Evolutionary conservation across 2,797 vertebrate genomes (phyloP).

Genomic region (Amblyraja radiata): DNA sequence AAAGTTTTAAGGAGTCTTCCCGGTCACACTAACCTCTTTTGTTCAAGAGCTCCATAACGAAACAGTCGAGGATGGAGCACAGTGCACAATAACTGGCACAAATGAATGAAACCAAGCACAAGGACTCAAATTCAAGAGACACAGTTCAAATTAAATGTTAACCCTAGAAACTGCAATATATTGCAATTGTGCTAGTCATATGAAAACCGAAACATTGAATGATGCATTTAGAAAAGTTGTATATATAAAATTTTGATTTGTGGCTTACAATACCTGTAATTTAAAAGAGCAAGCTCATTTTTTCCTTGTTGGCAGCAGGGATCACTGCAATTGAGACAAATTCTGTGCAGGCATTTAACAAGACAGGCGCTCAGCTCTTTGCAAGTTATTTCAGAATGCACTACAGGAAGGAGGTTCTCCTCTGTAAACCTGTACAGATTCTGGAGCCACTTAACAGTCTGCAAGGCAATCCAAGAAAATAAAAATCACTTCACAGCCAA

Average conservation of each 20-base stretch:
- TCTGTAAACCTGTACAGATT: slow-evolving; percentile 27
- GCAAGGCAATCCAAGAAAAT: neutral
- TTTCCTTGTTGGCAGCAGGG: neutral
- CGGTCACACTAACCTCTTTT: neutral
- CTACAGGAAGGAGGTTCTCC: neutral
- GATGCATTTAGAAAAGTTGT: no score
- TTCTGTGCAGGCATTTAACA: slow-evolving; percentile 3
- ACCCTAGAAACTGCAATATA: neutral
- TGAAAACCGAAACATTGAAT: neutral
- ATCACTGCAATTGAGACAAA: slow-evolving; percentile 12
- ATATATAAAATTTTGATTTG: neutral
- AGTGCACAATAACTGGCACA: neutral
- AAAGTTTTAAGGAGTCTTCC: neutral
- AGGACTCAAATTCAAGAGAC: neutral
- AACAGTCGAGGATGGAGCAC: neutral
- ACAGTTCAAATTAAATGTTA: neutral
- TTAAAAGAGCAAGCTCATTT: slow-evolving; percentile 16
- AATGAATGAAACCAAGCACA: neutral
- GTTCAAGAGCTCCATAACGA: neutral
- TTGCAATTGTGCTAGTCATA: no score
- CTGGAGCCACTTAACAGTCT: slow-evolving; percentile 26
- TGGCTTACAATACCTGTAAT: slow-evolving; percentile 1
- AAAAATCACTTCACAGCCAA: neutral
- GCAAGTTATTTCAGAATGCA: neutral
- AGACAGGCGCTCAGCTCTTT: slow-evolving; percentile 22